A percentile compares a stretch with the other conserved stretches of the same genome.
Evolutionary conservation across 2,797 vertebrate species (phyloP).

Genomic region (Buceros bicornis): DNA sequence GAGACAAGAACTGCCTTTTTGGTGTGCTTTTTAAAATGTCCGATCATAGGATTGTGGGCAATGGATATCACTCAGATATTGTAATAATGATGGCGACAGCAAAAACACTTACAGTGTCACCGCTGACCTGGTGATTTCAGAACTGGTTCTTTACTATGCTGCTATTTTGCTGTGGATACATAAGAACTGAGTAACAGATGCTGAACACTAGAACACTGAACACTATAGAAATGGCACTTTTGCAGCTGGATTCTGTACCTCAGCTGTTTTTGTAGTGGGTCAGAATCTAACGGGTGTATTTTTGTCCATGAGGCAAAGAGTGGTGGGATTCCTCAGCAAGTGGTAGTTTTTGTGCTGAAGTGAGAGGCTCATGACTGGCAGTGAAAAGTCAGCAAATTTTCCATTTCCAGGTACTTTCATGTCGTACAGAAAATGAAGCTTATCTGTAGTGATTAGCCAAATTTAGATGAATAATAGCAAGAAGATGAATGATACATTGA

Average conservation of each 20-base stretch:
- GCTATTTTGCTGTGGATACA: neutral
- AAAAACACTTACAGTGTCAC: neutral
- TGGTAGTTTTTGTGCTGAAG: neutral
- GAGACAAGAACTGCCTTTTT: no score
- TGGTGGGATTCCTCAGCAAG: neutral
- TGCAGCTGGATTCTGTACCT: neutral
- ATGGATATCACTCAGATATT: no score
- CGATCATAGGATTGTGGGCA: no score
- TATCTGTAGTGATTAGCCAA: neutral
- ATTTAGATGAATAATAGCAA: neutral
- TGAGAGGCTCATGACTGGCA: neutral
- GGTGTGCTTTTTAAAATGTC: no score
- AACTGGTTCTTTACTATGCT: neutral
- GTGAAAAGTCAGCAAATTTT: conserved; percentile 30
- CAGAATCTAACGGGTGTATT: neutral
- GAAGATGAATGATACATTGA: neutral
- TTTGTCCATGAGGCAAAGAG: neutral
- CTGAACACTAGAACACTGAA: neutral
- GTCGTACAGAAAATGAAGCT: neutral
- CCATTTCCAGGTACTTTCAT: neutral
- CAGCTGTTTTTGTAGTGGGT: neutral
- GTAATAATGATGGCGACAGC: neutral
- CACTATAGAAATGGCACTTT: neutral
- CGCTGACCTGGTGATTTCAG: neutral
- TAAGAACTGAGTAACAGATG: neutral